These are phyloP conservation scores for Nudaria mundana DNA, from an alignment of 2,888 invertebrate species.

Conservation along the genomic window DNA sequence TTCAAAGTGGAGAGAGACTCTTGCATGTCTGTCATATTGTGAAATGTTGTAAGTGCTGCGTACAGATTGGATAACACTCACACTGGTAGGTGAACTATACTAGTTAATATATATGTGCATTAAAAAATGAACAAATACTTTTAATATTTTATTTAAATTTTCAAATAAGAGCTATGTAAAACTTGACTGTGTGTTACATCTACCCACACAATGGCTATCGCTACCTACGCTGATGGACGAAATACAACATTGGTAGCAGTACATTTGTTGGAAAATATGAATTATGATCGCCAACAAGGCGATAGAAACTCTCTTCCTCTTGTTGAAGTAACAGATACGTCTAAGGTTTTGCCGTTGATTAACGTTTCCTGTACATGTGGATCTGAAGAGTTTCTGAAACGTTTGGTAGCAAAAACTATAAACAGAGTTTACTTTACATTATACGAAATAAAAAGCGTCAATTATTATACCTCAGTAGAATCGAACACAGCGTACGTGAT, in stretches of 20 bases:
- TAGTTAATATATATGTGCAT: no score
- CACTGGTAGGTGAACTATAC: no score
- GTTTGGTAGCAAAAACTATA: not conserved
- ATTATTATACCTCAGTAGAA: conserved; percentile 2
- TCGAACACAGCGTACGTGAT: not conserved
- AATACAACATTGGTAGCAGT: conserved; percentile 1
- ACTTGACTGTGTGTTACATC: no score
- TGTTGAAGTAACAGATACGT: not conserved
- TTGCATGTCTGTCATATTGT: no score
- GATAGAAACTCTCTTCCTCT: conserved; percentile 2
- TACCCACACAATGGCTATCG: no score
- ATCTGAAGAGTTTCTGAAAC: not conserved
- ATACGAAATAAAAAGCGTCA: conserved; percentile 1
- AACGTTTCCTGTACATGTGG: conserved; percentile 1
- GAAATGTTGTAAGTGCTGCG: no score
- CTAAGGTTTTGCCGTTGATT: not conserved
- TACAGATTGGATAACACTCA: no score
- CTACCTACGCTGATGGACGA: conserved; percentile 2
- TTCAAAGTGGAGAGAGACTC: no score
- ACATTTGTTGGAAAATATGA: conserved; percentile 1
- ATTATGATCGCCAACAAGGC: not conserved
- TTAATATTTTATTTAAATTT: no score
- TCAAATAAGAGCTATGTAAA: no score
- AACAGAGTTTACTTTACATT: not conserved
- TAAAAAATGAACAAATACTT: no score